phyloP scores from a whole-genome alignment of 2,797 vertebrate species.

The Falco columbarius region DNA sequence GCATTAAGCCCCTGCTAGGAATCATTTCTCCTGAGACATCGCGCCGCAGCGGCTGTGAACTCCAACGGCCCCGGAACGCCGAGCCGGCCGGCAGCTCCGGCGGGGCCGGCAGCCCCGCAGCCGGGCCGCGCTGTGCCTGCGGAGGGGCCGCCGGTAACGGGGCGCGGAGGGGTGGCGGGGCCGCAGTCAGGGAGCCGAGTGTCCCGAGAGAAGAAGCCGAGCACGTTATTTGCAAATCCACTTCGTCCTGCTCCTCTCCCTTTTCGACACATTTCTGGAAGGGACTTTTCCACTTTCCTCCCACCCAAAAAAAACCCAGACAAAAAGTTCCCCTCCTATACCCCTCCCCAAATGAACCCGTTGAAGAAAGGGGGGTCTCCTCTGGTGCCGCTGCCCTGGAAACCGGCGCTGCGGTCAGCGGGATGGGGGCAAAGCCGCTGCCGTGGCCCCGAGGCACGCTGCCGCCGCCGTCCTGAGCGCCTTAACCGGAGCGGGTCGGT shows the following conservation, averaged over 20 bases:
- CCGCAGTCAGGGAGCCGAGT: accelerated
- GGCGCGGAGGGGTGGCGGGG: no score
- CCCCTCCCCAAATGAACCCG: background rate
- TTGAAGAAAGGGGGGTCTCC: accelerated
- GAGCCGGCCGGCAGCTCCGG: background rate
- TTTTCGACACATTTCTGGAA: background rate
- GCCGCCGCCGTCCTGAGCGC: accelerated
- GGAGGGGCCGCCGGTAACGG: background rate
- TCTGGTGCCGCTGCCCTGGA: background rate
- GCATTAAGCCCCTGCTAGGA: background rate
- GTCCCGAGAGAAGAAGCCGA: background rate
- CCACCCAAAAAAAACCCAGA: background rate
- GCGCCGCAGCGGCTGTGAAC: background rate
- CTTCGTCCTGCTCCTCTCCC: background rate
- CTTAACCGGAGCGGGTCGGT: background rate
- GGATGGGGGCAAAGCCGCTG: background rate
- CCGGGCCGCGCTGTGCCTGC: background rate
- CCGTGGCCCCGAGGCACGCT: background rate
- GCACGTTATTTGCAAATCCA: background rate
- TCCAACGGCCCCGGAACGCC: accelerated
- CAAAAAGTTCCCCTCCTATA: background rate
- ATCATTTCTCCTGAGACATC: background rate
- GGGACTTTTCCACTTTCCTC: background rate
- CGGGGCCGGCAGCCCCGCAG: background rate
- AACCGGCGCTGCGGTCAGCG: background rate